Evolutionary conservation across 2,113 vertebrate species (phyloP).

Genomic region (Daboia siamensis): DNA sequence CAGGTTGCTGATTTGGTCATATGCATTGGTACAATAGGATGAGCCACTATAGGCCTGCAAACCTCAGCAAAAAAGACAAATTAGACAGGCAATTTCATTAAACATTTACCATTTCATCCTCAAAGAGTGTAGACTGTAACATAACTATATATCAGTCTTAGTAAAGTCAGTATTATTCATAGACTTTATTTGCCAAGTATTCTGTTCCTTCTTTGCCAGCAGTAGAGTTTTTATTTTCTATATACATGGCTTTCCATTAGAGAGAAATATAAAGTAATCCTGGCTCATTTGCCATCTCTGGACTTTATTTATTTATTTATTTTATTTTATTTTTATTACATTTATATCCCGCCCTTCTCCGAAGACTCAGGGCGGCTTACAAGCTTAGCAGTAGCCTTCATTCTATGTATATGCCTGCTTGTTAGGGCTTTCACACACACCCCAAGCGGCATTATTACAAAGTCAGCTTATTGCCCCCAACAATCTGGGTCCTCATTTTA

Average conservation of each 20-base stretch:
- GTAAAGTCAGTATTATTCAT: neutral
- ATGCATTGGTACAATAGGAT: neutral
- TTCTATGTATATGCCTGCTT: no score
- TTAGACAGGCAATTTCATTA: slow-evolving; percentile 1
- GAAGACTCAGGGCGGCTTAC: no score
- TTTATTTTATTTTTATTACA: no score
- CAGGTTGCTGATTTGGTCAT: neutral
- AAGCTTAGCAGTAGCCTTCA: no score
- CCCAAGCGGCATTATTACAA: no score
- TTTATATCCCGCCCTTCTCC: no score
- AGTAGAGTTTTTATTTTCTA: neutral
- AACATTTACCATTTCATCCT: neutral
- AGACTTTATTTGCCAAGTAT: neutral
- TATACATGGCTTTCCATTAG: no score
- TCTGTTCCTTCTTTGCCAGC: neutral
- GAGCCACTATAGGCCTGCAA: neutral
- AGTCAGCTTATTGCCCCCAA: no score
- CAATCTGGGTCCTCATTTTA: no score
- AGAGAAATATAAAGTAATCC: neutral
- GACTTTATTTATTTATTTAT: no score
- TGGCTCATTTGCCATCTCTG: neutral
- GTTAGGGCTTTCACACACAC: no score
- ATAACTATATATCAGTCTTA: neutral
- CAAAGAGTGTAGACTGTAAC: neutral
- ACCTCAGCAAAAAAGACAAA: neutral